A percentile compares a stretch with the other conserved stretches of the same genome.
phyloP scores from a whole-genome alignment of 1,140 invertebrate genomes.

The Watersipora subatra region DNA sequence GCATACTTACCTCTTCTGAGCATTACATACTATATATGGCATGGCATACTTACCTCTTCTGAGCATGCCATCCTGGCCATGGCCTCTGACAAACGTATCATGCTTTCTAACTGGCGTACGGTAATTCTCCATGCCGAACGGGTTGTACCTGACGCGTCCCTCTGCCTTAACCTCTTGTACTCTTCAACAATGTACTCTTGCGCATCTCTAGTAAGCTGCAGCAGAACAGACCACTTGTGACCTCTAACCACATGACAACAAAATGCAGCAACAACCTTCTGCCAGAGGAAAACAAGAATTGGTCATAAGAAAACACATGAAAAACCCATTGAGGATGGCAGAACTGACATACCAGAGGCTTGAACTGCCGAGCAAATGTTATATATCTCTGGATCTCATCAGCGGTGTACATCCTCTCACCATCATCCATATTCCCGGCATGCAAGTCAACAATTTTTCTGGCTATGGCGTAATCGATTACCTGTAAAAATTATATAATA shows the following conservation, averaged over 20 bases:
- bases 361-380: constrained; percentile 88
- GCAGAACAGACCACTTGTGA: constrained; percentile 7
- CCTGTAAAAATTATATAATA: constrained; percentile 30
- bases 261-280: no score
- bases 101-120: constrained; percentile 94
- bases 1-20: no score
- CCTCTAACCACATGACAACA: no score
- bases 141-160: constrained; percentile 58
- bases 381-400: constrained; percentile 74
- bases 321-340: no score
- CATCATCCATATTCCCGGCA: constrained; percentile 57
- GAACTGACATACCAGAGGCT: constrained; percentile 75
- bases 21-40: no score
- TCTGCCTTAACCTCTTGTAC: constrained; percentile 71
- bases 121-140: constrained; percentile 79
- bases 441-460: constrained; percentile 89
- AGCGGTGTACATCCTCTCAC: constrained; percentile 45
- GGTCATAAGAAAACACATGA: no score
- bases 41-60: constrained; percentile 69
- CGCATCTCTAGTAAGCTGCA: constrained; percentile 49
- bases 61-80: constrained; percentile 89
- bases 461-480: constrained; percentile 87
- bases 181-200: constrained; percentile 68
- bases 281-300: no score
- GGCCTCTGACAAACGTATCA: constrained; percentile 88